Conservation (phyloP, 2,888 invertebrate genomes). For the Cyclophora punctaria region DNA sequence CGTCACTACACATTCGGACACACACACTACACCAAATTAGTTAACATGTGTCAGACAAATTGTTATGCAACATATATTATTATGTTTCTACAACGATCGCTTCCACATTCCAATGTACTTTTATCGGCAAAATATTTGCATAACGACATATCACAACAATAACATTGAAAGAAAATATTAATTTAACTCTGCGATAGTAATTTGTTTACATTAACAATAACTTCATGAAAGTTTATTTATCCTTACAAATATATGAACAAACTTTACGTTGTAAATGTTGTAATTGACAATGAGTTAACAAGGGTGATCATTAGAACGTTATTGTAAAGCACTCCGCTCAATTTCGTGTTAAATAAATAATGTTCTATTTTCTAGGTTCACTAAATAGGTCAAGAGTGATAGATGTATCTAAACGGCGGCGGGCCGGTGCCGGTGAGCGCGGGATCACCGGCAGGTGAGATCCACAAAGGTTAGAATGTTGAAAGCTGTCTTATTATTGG, state of each 20-base stretch:
- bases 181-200: conserved; percentile 7
- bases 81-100: conserved; percentile 33
- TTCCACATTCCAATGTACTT: conserved; percentile 62
- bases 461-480: background rate
- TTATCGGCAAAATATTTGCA: conserved; percentile 58
- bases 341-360: background rate
- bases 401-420: conserved; percentile 2
- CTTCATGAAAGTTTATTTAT: too few relatives aligned
- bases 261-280: too few relatives aligned
- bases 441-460: conserved; percentile 6
- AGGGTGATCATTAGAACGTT: too few relatives aligned
- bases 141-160: conserved; percentile 45
- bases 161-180: conserved; percentile 31
- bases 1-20: background rate
- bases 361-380: background rate
- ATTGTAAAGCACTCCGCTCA: too few relatives aligned
- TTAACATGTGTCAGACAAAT: conserved; percentile 23
- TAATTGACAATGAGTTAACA: too few relatives aligned
- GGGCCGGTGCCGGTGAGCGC: too few relatives aligned
- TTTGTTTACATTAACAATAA: background rate
- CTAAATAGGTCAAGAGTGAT: conserved; percentile 12
- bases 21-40: too few relatives aligned
- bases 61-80: conserved; percentile 51
- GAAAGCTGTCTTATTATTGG: background rate
- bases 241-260: too few relatives aligned